A percentile compares a stretch with the other conserved stretches of the same genome.
Evolutionary conservation across 2,888 invertebrate species (phyloP).

Genomic region (Adelphocoris suturalis): DNA sequence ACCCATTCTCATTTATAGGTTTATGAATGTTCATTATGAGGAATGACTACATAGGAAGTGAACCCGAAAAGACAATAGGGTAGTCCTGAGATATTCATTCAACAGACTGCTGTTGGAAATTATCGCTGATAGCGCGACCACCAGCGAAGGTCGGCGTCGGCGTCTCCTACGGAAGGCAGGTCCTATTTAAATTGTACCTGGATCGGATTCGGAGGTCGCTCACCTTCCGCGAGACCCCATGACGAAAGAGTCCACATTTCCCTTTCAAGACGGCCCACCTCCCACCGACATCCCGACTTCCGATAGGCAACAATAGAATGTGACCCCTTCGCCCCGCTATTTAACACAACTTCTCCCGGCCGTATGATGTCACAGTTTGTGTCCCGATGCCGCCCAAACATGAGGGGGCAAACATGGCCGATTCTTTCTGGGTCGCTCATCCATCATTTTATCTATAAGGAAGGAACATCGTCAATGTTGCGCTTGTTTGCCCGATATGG

Average conservation of each 20-base stretch:
- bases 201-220: not conserved
- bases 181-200: slow-evolving; percentile 29
- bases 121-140: not conserved
- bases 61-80: too few relatives aligned
- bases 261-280: slow-evolving; percentile 1
- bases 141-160: not conserved
- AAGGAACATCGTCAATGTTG: slow-evolving; percentile 13
- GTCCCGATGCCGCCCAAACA: not conserved
- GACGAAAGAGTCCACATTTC: slow-evolving; percentile 42
- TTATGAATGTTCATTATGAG: too few relatives aligned
- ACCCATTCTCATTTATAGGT: too few relatives aligned
- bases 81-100: too few relatives aligned
- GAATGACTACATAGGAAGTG: too few relatives aligned
- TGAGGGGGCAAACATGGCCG: not conserved
- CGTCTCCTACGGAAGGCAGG: slow-evolving; percentile 1
- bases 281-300: slow-evolving; percentile 19
- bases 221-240: not conserved
- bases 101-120: too few relatives aligned
- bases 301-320: not conserved
- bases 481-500: slow-evolving; percentile 22
- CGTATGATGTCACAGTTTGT: not conserved
- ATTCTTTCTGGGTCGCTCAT: slow-evolving; percentile 32
- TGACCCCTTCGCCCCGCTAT: slow-evolving; percentile 37
- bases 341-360: slow-evolving; percentile 26
- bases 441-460: not conserved